Evolutionary conservation across 1,140 invertebrate genomes (phyloP), one percentile per base, ranked within the genome.

Genomic region (Cotesia typhae): DNA sequence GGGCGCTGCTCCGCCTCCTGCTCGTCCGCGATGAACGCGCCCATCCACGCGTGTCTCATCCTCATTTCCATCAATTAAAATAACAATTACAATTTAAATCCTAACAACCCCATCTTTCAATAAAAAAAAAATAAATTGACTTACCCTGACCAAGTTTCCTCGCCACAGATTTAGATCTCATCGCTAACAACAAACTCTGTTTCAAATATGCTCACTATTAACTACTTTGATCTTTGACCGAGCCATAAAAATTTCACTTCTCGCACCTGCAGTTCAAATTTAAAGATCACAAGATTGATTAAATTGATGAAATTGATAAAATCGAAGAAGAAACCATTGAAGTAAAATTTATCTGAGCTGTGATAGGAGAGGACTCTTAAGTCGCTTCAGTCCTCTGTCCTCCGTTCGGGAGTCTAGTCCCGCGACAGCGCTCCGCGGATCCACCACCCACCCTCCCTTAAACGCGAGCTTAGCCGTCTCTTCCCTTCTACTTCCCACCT

Each of bases 151-250:
- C 83, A 70, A 87, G 80, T 82, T 83, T 85, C 66, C 87, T 83
- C 73, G 87, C 87, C 70, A 88, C 85, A 76, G 87, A 81, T 77
- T 88, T 87, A 73, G 84, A 87, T 84, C 85, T 88, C 85, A 87
- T 87, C 80, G 82, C 84, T 83, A 82, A 73, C 53, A 76, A 69
- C 66, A 65, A 79, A 80, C 73, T 80, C 73, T 76, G 83, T 82
- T 84, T 78, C 78, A 81, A 84, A 86, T 81, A 28, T 28, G 28
- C 28, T 47, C 83, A 86, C 84, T 85, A 77, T 61, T 55, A 68
- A 71, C 55, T 14, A 35, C 17, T 28, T 9, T 36, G 17, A 53
- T 55, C 41, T 76, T 83, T 68, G 79, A 75, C 78, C 77, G 81
- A 84, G 80, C 84, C 85, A 87, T 72, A 47, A 14, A 60, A 41